Conservation (phyloP, 2,113 vertebrate genomes). For the Pogonocichla stellata region DNA sequence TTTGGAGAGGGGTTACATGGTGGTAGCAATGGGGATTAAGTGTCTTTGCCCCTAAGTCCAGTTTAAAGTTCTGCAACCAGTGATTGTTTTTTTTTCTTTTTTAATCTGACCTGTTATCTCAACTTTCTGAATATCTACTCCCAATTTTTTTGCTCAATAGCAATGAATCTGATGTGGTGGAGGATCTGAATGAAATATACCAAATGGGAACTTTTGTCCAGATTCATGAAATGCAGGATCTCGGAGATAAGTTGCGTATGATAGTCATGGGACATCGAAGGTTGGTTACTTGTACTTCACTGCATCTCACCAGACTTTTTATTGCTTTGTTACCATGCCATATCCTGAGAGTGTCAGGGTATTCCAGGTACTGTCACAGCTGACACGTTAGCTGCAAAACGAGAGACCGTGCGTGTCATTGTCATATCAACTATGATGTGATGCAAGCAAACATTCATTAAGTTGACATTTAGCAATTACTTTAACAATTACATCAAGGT, state of each 20-base stretch:
- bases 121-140: not conserved
- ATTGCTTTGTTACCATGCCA: not conserved
- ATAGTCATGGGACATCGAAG: constrained; percentile 97
- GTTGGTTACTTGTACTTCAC: not conserved
- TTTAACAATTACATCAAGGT: not conserved
- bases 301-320: not conserved
- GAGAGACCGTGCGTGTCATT: not conserved
- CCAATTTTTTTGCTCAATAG: constrained; percentile 60
- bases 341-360: not conserved
- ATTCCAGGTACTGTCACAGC: not conserved
- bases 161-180: constrained; percentile 91
- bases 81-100: not conserved
- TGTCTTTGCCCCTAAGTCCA: not conserved
- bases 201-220: constrained; percentile 94
- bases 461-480: not conserved
- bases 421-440: not conserved
- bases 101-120: not conserved
- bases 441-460: not conserved
- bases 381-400: not conserved
- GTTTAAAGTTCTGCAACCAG: not conserved
- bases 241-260: constrained; percentile 96
- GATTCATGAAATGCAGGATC: constrained; percentile 99
- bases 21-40: not conserved
- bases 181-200: constrained; percentile 89
- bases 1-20: not conserved